These are phyloP conservation scores for Rhombomys opimus DNA, from an alignment of 2,113 vertebrate genomes.

Conservation along the genomic window DNA sequence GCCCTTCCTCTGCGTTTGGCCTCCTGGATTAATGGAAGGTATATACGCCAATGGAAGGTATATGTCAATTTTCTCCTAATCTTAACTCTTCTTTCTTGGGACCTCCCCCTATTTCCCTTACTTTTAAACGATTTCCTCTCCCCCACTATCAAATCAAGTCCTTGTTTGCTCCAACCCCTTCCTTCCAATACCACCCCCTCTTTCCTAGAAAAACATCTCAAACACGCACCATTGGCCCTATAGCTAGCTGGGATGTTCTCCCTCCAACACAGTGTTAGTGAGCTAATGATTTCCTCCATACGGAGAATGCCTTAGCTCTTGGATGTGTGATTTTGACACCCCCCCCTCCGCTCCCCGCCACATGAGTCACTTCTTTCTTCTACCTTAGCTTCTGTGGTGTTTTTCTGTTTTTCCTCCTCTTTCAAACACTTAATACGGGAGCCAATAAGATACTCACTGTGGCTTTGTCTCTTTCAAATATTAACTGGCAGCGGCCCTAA, in stretches of 20 bases:
- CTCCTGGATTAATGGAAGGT: background rate
- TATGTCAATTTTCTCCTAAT: background rate
- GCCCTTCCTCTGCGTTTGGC: background rate
- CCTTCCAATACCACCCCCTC: background rate
- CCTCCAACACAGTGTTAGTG: background rate
- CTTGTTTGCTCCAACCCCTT: background rate
- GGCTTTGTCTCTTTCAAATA: background rate
- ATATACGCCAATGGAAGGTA: background rate
- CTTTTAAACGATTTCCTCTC: background rate
- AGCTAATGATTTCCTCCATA: background rate
- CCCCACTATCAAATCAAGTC: background rate
- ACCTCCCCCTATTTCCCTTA: background rate
- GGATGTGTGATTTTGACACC: background rate
- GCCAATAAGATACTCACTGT: background rate
- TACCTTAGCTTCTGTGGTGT: background rate
- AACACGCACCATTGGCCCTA: background rate
- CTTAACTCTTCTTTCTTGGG: background rate
- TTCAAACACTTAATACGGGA: background rate
- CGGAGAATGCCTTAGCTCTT: background rate
- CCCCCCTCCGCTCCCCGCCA: background rate
- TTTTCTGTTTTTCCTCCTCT: background rate
- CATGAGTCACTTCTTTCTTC: slow-evolving; percentile 30
- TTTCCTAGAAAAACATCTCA: slow-evolving; percentile 2
- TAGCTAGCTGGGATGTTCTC: background rate
- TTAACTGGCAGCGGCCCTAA: background rate